Evolutionary conservation across 2,113 vertebrate species (phyloP).

Genomic region (Oreocharis arfaki): DNA sequence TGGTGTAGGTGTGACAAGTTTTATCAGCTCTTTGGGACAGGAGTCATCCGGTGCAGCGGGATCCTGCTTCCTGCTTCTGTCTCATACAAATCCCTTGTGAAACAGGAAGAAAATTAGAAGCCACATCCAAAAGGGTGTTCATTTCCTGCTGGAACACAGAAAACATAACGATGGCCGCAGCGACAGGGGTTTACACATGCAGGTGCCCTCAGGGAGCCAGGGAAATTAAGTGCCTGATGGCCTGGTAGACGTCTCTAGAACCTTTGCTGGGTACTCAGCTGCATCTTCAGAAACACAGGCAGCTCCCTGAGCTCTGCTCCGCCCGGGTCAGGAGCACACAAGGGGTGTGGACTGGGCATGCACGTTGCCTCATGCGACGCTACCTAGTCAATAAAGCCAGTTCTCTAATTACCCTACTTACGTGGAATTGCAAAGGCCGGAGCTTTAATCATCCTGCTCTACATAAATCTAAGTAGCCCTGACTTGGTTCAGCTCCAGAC

Average conservation of each 20-base stretch:
- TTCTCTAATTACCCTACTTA: slow-evolving; percentile 13
- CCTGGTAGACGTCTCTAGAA: not conserved
- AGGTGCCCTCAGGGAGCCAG: not conserved
- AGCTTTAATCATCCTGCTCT: slow-evolving; percentile 16
- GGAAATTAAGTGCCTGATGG: not conserved
- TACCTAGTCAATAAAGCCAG: not conserved
- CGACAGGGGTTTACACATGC: not conserved
- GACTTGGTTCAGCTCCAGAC: not conserved
- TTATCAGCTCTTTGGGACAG: not conserved
- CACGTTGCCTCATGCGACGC: not conserved
- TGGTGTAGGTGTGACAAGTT: not conserved
- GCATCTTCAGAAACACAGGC: not conserved
- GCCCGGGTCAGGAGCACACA: rapidly evolving
- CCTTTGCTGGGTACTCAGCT: not conserved
- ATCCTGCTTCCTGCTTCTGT: not conserved
- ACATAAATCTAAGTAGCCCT: slow-evolving; percentile 2
- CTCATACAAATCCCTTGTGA: not conserved
- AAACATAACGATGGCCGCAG: rapidly evolving
- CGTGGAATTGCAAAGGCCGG: not conserved
- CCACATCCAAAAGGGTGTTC: not conserved
- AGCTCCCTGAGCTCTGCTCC: not conserved
- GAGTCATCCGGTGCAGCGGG: not conserved
- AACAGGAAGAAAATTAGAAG: not conserved
- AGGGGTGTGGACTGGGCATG: rapidly evolving
- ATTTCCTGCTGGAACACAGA: not conserved